These are phyloP conservation scores for Amblyjoppa proteus DNA, from an alignment of 2,888 invertebrate genomes.

Conservation along the genomic window DNA sequence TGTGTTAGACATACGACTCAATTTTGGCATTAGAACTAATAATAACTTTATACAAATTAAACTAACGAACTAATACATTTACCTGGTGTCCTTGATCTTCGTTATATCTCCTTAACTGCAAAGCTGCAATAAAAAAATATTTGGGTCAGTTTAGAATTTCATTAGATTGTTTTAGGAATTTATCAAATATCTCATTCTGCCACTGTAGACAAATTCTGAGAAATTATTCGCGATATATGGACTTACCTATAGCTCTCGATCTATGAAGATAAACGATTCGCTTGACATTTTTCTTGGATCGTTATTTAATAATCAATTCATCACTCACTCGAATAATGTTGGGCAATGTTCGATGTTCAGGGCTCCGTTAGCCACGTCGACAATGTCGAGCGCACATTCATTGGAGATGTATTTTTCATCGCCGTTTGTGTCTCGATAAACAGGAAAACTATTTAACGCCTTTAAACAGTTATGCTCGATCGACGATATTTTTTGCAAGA, in stretches of 20 bases:
- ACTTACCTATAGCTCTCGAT: neutral
- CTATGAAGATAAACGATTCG: neutral
- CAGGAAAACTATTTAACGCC: neutral
- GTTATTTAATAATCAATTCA: neutral
- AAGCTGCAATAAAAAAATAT: conserved; percentile 25
- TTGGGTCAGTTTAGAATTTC: conserved; percentile 1
- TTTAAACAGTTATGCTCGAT: conserved; percentile 23
- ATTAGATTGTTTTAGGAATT: conserved; percentile 1
- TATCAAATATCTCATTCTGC: neutral
- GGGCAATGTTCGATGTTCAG: neutral
- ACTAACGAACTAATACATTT: neutral
- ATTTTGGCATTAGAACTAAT: neutral
- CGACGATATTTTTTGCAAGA: conserved; percentile 17
- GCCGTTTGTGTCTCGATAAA: neutral
- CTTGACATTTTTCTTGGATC: neutral
- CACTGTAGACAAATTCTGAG: neutral
- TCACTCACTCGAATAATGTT: neutral
- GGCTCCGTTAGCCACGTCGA: neutral
- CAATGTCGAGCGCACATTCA: neutral
- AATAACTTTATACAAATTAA: neutral
- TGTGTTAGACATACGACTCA: neutral
- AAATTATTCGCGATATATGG: neutral
- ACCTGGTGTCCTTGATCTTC: neutral
- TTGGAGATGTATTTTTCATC: neutral
- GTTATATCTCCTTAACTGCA: neutral